Percentiles rank a stretch among this genome's conserved stretches.
Conservation (phyloP, 1,140 invertebrate genomes). For the Adelges cooleyi region DNA sequence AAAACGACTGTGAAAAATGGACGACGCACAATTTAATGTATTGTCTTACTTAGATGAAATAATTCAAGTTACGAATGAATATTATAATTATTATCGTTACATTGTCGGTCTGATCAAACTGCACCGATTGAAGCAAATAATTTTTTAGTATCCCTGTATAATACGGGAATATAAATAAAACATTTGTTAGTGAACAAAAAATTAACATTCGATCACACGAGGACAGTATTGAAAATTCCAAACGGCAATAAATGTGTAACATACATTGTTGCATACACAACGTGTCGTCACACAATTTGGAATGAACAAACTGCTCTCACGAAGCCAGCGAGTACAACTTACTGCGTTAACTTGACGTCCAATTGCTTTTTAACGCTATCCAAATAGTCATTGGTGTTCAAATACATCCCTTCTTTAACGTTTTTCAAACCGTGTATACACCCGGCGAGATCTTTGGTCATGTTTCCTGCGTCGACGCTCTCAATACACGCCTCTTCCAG, state of each 20-base stretch:
- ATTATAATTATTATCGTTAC: no score
- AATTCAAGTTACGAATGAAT: no score
- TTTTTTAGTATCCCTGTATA: slow-evolving; percentile 11
- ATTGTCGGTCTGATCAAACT: background rate
- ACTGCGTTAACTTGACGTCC: slow-evolving; percentile 43
- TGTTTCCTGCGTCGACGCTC: slow-evolving; percentile 72
- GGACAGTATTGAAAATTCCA: no score
- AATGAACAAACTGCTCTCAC: no score
- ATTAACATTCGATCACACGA: no score
- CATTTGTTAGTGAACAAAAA: no score
- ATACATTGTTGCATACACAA: background rate
- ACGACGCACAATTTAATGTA: no score
- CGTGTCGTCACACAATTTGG: background rate
- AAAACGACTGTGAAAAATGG: no score
- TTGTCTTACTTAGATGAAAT: no score
- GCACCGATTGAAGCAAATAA: slow-evolving; percentile 18
- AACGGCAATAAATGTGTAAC: background rate
- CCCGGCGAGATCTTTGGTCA: slow-evolving; percentile 83
- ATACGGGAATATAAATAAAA: background rate
- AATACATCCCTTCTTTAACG: slow-evolving; percentile 64
- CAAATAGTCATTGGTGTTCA: slow-evolving; percentile 77
- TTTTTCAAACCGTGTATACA: slow-evolving; percentile 71
- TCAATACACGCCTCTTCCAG: slow-evolving; percentile 68
- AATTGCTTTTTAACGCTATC: slow-evolving; percentile 68
- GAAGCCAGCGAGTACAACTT: no score